Conservation (phyloP, 2,797 vertebrate genomes). For the Megalops cyprinoides region DNA sequence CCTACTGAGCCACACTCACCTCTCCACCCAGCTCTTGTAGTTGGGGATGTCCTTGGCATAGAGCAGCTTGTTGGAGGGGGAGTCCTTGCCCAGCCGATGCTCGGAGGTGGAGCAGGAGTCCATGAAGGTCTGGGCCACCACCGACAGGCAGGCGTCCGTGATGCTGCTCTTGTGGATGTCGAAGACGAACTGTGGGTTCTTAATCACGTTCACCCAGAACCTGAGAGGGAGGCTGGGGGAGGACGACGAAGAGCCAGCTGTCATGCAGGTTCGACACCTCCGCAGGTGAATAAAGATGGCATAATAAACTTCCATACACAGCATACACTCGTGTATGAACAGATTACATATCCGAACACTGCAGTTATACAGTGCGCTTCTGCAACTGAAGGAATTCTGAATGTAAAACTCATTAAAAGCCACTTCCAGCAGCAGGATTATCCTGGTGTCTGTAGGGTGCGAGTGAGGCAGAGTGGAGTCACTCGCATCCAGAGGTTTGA, state of each 20-base stretch:
- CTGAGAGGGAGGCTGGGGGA: conserved; percentile 85
- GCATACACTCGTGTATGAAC: no score
- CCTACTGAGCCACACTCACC: conserved; percentile 63
- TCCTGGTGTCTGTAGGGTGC: no score
- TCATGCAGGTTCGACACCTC: background rate
- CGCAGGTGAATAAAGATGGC: no score
- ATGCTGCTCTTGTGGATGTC: conserved; percentile 97
- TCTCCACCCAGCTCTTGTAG: conserved; percentile 96
- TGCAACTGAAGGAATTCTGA: no score
- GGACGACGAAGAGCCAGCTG: background rate
- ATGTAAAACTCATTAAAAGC: no score
- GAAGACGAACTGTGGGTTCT: conserved; percentile 96
- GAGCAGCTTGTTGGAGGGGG: conserved; percentile 91
- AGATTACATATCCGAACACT: no score
- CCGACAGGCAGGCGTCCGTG: conserved; percentile 92
- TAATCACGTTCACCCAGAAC: conserved; percentile 98
- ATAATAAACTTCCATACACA: no score
- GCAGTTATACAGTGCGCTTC: no score
- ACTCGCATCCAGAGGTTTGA: no score
- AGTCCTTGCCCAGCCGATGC: conserved; percentile 93
- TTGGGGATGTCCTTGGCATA: conserved; percentile 97
- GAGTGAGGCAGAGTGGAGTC: no score
- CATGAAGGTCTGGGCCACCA: conserved; percentile 98
- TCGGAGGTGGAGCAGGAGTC: conserved; percentile 95
- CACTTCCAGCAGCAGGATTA: no score